Percentiles rank a stretch among this genome's conserved stretches.
Evolutionary conservation across 2,888 invertebrate genomes (phyloP).

Genomic region (Troides oblongomaculatus): DNA sequence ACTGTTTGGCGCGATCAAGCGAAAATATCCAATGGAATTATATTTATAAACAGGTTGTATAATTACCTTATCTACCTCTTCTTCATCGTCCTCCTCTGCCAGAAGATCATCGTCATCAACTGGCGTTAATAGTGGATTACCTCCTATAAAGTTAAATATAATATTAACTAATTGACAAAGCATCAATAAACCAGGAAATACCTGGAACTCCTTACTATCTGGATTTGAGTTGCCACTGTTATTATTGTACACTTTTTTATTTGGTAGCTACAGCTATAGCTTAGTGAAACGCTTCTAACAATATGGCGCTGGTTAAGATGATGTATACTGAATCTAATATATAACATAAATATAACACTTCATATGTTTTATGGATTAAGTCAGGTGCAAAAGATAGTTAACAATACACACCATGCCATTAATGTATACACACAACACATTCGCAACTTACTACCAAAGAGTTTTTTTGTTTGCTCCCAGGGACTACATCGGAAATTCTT

Average conservation of each 20-base stretch:
- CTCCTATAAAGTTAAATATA: slow-evolving; percentile 51
- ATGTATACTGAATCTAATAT: too few relatives aligned
- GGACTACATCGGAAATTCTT: slow-evolving; percentile 53
- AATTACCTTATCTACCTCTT: slow-evolving; percentile 90
- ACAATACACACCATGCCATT: slow-evolving; percentile 14
- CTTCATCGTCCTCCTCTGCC: slow-evolving; percentile 91
- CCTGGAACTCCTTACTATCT: background rate
- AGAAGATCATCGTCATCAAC: slow-evolving; percentile 83
- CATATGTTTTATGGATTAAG: too few relatives aligned
- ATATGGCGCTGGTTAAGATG: too few relatives aligned
- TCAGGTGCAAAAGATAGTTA: background rate
- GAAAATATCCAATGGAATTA: background rate
- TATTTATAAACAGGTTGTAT: background rate
- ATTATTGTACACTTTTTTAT: too few relatives aligned
- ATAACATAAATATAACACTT: too few relatives aligned
- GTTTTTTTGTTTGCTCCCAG: slow-evolving; percentile 49
- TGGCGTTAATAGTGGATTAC: slow-evolving; percentile 69
- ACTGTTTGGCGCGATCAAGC: too few relatives aligned
- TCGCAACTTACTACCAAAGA: slow-evolving; percentile 60
- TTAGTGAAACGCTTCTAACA: too few relatives aligned
- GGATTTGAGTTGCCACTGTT: background rate
- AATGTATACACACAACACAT: slow-evolving; percentile 35
- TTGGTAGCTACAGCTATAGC: too few relatives aligned
- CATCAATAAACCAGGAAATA: background rate
- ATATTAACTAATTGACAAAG: background rate